phyloP scores from a whole-genome alignment of 1,140 invertebrate species.

The Drosophila bifasciata region DNA sequence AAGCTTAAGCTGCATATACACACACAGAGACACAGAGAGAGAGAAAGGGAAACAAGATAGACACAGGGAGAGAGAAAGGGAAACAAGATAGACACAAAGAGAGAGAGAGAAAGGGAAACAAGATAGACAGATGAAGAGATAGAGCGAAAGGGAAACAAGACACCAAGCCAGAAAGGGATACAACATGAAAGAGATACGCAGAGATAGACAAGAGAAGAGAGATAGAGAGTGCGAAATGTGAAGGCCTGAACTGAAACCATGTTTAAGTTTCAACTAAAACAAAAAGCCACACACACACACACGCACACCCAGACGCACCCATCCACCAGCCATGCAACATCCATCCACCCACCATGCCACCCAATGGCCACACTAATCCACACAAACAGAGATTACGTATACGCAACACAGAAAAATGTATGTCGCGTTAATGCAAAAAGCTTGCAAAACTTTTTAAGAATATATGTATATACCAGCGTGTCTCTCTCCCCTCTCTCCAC shows the following conservation, averaged over 20 bases:
- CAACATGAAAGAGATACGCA: background rate
- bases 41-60: no score
- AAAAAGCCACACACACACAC: background rate
- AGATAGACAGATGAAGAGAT: background rate
- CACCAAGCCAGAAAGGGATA: no score
- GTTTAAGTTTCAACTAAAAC: constrained; percentile 10
- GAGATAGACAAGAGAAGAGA: no score
- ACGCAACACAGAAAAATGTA: constrained; percentile 14
- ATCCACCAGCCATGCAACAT: no score
- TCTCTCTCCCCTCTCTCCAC: background rate
- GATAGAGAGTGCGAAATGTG: no score
- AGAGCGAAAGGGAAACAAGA: background rate
- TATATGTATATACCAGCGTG: no score
- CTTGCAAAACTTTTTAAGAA: background rate
- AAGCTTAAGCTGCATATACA: background rate
- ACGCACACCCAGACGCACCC: no score
- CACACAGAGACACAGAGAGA: background rate
- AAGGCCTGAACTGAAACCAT: no score
- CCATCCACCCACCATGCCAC: no score
- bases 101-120: no score
- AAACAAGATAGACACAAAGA: no score
- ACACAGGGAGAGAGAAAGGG: no score
- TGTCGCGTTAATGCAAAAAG: constrained; percentile 20
- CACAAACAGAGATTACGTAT: constrained; percentile 15
- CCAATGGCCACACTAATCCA: constrained; percentile 1